Percentiles rank a stretch among this genome's conserved stretches.
Evolutionary conservation across 2,888 invertebrate genomes (phyloP).

Genomic region (Torymus tubicola): DNA sequence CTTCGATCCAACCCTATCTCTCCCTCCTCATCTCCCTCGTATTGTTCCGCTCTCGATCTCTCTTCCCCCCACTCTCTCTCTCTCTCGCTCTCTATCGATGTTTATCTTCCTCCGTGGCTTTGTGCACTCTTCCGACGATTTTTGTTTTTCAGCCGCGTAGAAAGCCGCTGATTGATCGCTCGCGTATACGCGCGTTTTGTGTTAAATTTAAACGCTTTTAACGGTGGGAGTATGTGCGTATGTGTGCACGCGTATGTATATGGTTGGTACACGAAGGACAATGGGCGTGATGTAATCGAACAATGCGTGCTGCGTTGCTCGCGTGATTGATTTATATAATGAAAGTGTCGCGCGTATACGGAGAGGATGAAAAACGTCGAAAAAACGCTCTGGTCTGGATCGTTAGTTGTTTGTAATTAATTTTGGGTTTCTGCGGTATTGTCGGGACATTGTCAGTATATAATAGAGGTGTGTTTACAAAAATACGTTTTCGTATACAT

Average conservation of each 20-base stretch:
- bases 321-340: conserved; percentile 37
- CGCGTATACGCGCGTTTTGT: conserved; percentile 6
- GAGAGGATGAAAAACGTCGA: no score
- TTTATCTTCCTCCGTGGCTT: background rate
- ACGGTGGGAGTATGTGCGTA: background rate
- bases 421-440: no score
- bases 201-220: conserved; percentile 23
- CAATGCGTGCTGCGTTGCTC: background rate
- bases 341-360: background rate
- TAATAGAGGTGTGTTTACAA: no score
- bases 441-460: no score
- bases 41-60: conserved; percentile 6
- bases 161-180: conserved; percentile 35
- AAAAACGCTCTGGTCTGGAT: no score
- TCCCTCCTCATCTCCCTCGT: background rate
- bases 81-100: no score
- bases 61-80: background rate
- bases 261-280: background rate
- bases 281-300: conserved; percentile 26
- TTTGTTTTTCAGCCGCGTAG: background rate
- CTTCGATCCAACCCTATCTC: conserved; percentile 2
- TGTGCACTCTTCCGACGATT: no score
- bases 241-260: no score
- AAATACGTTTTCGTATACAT: no score
- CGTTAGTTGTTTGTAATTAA: no score